Percentiles rank a stretch among this genome's conserved stretches.
phyloP scores from a whole-genome alignment of 2,113 vertebrate species.

The Brachypteracias leptosomus region DNA sequence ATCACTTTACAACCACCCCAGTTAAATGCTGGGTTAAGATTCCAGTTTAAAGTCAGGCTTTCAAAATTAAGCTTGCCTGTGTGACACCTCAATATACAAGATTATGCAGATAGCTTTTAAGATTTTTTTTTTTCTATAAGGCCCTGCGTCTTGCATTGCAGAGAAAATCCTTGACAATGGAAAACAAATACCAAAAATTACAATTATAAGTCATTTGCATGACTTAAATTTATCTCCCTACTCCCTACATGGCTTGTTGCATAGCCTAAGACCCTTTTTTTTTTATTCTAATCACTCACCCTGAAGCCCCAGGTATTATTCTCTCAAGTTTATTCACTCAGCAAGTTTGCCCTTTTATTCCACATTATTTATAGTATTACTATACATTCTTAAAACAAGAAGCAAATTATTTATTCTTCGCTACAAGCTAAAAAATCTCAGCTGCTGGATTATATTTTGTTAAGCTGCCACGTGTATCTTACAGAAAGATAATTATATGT shows the following conservation, averaged over 20 bases:
- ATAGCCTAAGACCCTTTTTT: neutral
- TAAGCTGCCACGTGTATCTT: neutral
- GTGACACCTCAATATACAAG: neutral
- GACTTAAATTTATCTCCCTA: neutral
- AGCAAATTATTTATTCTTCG: neutral
- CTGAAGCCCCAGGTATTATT: neutral
- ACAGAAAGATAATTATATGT: neutral
- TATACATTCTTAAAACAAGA: neutral
- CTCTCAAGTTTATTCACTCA: neutral
- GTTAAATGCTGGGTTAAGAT: neutral
- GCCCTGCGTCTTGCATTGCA: neutral
- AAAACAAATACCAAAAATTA: neutral
- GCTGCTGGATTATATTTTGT: neutral
- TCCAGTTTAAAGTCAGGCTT: neutral
- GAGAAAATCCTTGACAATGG: neutral
- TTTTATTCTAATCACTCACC: neutral
- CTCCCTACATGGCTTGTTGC: neutral
- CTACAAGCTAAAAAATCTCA: neutral
- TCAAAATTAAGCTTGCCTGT: neutral
- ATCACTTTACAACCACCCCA: neutral
- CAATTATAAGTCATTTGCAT: neutral
- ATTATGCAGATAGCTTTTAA: neutral
- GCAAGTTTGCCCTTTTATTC: neutral
- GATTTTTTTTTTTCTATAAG: neutral
- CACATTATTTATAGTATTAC: neutral